Evolutionary conservation across 2,888 invertebrate species (phyloP), one percentile per base, ranked within the genome.

Genomic region (Icerya purchasi): DNA sequence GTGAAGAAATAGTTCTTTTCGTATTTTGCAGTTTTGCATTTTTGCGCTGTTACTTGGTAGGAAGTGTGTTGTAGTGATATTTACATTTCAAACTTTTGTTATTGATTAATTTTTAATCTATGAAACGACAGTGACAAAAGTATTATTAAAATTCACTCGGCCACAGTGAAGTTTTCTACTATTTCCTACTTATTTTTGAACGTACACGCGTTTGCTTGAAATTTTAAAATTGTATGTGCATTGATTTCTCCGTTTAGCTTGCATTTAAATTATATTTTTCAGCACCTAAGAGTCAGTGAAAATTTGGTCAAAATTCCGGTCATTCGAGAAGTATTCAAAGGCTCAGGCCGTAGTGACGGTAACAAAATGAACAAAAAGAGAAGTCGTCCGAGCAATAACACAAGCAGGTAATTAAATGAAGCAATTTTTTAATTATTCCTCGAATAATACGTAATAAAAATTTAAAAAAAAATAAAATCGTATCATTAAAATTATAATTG

Each of bases 301-400:
- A 71, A 73, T 72, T 67, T 72, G 68, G 69, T 78, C 83, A 84
- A 84, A 83, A 84, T 84, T 84, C 83, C 84, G 83, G 83, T 83
- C 81, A 83, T 83, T 75, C n/a, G 83, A 83, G 79, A 81, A 79
- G 76, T 82, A 80, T 77, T 80, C 78, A 78, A 82, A 83, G 78
- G 78, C 77, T 77, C 80, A 77, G 80, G 80, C 71, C 72, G 72
- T 69, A 73, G 70, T 70, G 70, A 70, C 71, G 74, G 73, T 70
- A 73, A 69, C 74, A 80, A 79, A 72, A 83, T 82, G 81, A 86
- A 84, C 72, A 85, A 79, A 74, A 64, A 86, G 76, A 81, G 84
- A 75, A 87, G 86, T 78, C 85, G 80, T 77, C 83, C 86, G 74
- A 80, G 36, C 49, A 62, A 57, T 50, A 54, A 49, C 54, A 54